phyloP scores from a whole-genome alignment of 2,888 invertebrate genomes.

The Hymenopus coronatus region DNA sequence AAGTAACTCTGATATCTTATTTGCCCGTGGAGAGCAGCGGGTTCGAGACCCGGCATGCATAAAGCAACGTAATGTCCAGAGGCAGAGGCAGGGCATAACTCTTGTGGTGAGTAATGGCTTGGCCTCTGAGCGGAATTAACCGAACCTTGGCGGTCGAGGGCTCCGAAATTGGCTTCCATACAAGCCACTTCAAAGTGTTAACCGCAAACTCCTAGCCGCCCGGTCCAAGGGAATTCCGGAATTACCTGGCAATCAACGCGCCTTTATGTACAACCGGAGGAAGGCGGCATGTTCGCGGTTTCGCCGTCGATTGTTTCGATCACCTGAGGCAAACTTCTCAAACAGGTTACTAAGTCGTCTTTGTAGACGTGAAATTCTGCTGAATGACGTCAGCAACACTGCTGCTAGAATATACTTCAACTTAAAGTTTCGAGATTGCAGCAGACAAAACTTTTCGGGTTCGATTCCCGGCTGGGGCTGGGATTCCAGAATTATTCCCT shows the following conservation, averaged over 20 bases:
- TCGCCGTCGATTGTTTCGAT: background rate
- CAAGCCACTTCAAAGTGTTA: background rate
- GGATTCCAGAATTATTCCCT: too few relatives aligned
- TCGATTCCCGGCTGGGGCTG: too few relatives aligned
- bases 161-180: background rate
- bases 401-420: too few relatives aligned
- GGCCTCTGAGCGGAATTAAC: background rate
- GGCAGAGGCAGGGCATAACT: background rate
- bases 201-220: background rate
- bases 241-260: background rate
- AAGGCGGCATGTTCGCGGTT: background rate
- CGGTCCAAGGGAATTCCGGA: background rate
- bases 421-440: too few relatives aligned
- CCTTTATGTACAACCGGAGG: background rate
- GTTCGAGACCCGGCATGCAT: background rate
- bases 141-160: background rate
- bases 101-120: background rate
- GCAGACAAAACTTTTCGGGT: too few relatives aligned
- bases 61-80: background rate
- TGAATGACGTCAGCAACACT: too few relatives aligned
- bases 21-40: too few relatives aligned
- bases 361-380: too few relatives aligned
- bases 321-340: background rate
- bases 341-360: too few relatives aligned
- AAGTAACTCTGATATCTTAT: too few relatives aligned